Percentiles rank a stretch among this genome's conserved stretches.
Evolutionary conservation across 2,888 invertebrate species (phyloP).

Genomic region (Leptopilina myrica): DNA sequence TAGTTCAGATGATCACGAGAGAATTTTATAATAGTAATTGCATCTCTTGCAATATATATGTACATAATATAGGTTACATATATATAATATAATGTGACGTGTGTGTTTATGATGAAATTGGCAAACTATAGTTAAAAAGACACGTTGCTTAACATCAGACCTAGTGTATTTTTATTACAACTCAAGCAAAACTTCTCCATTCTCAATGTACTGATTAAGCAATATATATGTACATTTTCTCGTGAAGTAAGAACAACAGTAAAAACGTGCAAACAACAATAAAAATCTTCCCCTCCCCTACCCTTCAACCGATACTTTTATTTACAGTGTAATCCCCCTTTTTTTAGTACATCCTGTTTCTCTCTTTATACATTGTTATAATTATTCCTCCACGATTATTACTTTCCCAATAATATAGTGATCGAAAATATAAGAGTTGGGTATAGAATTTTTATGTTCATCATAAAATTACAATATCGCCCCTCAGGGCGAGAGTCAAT

Average conservation of each 20-base stretch:
- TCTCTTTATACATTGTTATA: constrained; percentile 1
- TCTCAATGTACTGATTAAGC: constrained; percentile 8
- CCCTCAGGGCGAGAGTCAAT: no score
- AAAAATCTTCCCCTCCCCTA: not conserved
- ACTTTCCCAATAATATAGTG: not conserved
- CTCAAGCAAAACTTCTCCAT: constrained; percentile 10
- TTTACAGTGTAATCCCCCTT: constrained; percentile 12
- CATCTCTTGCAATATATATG: constrained; percentile 13
- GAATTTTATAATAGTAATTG: constrained; percentile 18
- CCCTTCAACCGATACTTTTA: not conserved
- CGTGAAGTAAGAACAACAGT: not conserved
- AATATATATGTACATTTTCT: constrained; percentile 18
- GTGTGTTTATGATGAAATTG: constrained; percentile 1
- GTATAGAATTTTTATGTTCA: not conserved
- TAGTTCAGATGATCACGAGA: constrained; percentile 36
- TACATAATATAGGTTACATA: not conserved
- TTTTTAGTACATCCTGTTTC: constrained; percentile 29
- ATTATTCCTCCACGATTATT: constrained; percentile 23
- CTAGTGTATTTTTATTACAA: constrained; percentile 33
- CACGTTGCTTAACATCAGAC: constrained; percentile 23
- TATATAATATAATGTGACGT: constrained; percentile 8
- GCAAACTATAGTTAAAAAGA: constrained; percentile 19
- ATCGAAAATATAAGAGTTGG: constrained; percentile 9
- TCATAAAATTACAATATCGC: constrained; percentile 27
- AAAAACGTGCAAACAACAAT: constrained; percentile 21